Evolutionary conservation across 2,797 vertebrate genomes (phyloP).

Genomic region (Schizothorax lantsangensis): DNA sequence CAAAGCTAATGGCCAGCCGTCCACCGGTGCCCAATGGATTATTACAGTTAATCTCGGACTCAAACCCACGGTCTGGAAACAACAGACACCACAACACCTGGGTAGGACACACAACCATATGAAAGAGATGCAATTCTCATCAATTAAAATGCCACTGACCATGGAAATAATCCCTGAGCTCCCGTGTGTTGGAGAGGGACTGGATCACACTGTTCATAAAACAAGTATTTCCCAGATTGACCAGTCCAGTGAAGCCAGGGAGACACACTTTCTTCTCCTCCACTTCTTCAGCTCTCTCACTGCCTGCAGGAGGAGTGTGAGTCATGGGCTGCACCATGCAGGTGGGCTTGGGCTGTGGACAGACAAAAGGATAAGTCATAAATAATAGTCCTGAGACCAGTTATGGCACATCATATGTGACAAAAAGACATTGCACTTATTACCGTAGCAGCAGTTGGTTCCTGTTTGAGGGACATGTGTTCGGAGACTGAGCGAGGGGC

Average conservation of each 20-base stretch:
- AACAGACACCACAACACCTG: not conserved
- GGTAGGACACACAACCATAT: not conserved
- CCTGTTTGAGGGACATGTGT: conserved; percentile 88
- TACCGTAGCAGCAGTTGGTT: conserved; percentile 85
- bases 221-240: conserved; percentile 98
- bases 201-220: conserved; percentile 99
- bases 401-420: not conserved
- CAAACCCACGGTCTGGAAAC: conserved; percentile 89
- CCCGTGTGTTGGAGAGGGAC: conserved; percentile 95
- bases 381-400: not conserved
- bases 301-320: conserved; percentile 83
- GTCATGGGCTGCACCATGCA: conserved; percentile 99
- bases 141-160: conserved; percentile 76
- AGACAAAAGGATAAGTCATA: conserved; percentile 23
- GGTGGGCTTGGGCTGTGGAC: conserved; percentile 89
- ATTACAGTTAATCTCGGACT: conserved; percentile 95
- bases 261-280: conserved; percentile 96
- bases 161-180: conserved; percentile 97
- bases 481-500: conserved; percentile 83
- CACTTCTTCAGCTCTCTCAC: conserved; percentile 89
- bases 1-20: conserved; percentile 93
- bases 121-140: not conserved
- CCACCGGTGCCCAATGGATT: conserved; percentile 96
- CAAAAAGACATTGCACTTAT: conserved; percentile 45
- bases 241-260: conserved; percentile 95